phyloP scores from a whole-genome alignment of 2,888 invertebrate species.

The Rhopalosiphum nymphaeae region DNA sequence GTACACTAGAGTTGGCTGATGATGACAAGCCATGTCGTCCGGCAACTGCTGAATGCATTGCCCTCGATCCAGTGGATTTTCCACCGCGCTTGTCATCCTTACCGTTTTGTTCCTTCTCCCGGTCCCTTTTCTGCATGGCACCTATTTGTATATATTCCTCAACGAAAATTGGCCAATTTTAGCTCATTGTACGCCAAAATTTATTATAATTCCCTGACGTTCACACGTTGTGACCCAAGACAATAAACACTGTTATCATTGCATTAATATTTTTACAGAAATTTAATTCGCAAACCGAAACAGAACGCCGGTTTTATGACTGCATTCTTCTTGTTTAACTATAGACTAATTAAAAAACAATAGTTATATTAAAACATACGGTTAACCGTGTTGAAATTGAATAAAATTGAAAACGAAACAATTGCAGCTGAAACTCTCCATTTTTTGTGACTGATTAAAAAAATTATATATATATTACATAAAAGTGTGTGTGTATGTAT shows the following conservation, averaged over 20 bases:
- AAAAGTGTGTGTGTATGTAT: conserved; percentile 12
- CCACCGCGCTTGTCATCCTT: conserved; percentile 71
- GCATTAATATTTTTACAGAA: conserved; percentile 14
- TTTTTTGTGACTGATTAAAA: conserved; percentile 65
- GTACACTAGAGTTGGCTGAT: conserved; percentile 83
- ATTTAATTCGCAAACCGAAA: conserved; percentile 34
- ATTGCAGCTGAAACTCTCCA: conserved; percentile 64
- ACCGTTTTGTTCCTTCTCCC: conserved; percentile 70
- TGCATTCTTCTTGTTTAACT: conserved; percentile 26
- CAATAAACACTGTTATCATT: conserved; percentile 65
- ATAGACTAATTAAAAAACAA: conserved; percentile 29
- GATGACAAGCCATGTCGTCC: conserved; percentile 83
- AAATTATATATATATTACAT: conserved; percentile 46
- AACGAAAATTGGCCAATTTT: conserved; percentile 30
- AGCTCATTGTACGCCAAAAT: conserved; percentile 61
- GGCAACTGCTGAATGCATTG: conserved; percentile 69
- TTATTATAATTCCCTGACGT: conserved; percentile 35
- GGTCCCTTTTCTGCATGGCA: conserved; percentile 72
- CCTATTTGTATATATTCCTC: conserved; percentile 48
- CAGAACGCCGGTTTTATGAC: conserved; percentile 47
- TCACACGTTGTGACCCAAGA: conserved; percentile 65
- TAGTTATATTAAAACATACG: conserved; percentile 24
- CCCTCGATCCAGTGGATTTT: conserved; percentile 67
- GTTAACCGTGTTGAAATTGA: conserved; percentile 57
- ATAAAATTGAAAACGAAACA: conserved; percentile 61